phyloP scores from a whole-genome alignment of 2,797 vertebrate species.

The Spea hammondii region DNA sequence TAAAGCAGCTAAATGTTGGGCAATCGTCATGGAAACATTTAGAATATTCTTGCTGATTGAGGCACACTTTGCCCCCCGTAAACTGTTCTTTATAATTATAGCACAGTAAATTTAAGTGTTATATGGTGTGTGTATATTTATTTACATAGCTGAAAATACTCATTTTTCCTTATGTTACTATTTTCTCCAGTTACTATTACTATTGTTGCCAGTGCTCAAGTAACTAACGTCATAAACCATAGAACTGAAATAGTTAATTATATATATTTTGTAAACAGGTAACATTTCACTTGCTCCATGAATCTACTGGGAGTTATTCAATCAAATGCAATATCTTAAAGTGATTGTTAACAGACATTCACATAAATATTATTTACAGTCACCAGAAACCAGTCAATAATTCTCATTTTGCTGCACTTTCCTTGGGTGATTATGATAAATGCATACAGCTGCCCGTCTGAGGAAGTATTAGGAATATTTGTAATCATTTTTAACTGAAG shows the following conservation, averaged over 20 bases:
- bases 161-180: no score
- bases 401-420: not conserved
- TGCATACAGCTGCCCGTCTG: not conserved
- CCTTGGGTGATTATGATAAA: not conserved
- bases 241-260: not conserved
- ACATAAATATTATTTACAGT: conserved; percentile 18
- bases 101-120: no score
- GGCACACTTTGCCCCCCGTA: no score
- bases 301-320: conserved; percentile 7
- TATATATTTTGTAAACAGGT: not conserved
- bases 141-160: no score
- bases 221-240: not conserved
- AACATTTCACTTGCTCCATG: not conserved
- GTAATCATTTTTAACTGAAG: not conserved
- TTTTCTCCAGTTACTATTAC: no score
- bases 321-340: conserved; percentile 14
- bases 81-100: no score
- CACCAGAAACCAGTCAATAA: conserved; percentile 17
- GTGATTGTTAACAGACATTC: conserved; percentile 15
- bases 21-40: no score
- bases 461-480: not conserved
- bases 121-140: no score
- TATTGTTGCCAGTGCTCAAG: no score
- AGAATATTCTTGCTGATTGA: no score
- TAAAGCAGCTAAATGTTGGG: no score